Evolutionary conservation across 2,797 vertebrate species (phyloP), one percentile per base, ranked within the genome.

Genomic region (Sorex maritimensis): DNA sequence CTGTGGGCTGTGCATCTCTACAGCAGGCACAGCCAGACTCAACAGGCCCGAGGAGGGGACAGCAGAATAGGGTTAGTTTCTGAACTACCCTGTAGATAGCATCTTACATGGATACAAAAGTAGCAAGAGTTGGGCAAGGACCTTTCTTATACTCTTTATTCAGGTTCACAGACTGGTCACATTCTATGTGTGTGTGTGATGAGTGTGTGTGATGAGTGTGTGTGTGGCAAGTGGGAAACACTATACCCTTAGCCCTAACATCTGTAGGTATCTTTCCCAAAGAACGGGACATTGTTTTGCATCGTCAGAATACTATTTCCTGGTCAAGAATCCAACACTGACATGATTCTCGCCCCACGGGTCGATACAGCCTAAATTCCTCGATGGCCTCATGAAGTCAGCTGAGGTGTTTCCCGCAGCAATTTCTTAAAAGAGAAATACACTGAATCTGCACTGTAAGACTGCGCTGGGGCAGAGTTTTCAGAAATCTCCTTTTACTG

Each of bases 281-380:
- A 19, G 72, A 34, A 85, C 58, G 34, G 6, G 23, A 21, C 26
- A 61, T 34, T 21, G 77, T 28, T 49, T 28, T 26, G 38, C 14
- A 38, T 11, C 34, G 5, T 86, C 63, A 77, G 12, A 23, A 8
- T 23, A 65, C 12, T 41, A 71, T 34, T 86, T 71, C n/a, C 67
- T 41, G 82, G 77, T 80, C 41, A 87, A 83, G 68, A 55, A 91
- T n/a, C 11, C 65, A 83, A 90, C 55, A 72, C 7, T 26, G n/a
- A 52, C n/a, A 38, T 7, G 38, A 72, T 21, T 24, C 55, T 63
- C 34, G 81, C 55, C 44, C 41, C 41, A 61, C 8, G 69, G 69
- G 52, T 63, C 23, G 7, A 69, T 38, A 15, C 10, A 84, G 21
- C 58, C 58, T 19, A 90, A 81, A 65, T 14, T 69, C 26, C 78